phyloP scores from a whole-genome alignment of 2,797 vertebrate species.

The Podargus strigoides region DNA sequence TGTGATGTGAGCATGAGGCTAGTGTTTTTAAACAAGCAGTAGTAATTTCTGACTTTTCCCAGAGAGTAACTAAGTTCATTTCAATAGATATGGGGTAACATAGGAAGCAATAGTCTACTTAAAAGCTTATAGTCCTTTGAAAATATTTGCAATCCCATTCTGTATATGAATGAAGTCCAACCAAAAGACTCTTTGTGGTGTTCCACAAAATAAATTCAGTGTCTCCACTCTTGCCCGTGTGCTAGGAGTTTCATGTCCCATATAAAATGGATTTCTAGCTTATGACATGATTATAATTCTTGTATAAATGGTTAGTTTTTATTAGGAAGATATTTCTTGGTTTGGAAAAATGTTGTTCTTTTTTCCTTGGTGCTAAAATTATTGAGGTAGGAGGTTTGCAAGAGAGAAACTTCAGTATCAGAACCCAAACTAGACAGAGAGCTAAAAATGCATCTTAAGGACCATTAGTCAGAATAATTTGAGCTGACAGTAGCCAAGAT shows the following conservation, averaged over 20 bases:
- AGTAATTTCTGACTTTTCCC: background rate
- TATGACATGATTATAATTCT: background rate
- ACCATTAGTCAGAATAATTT: conserved; percentile 40
- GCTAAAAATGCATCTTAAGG: conserved; percentile 32
- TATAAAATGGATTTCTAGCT: background rate
- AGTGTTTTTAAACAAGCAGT: background rate
- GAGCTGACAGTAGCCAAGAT: background rate
- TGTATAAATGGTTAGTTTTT: conserved; percentile 3
- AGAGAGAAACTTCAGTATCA: background rate
- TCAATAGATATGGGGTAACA: background rate
- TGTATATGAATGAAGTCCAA: background rate
- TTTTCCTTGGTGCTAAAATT: conserved; percentile 10
- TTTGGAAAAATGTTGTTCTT: background rate
- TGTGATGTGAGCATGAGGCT: background rate
- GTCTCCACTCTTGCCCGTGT: background rate
- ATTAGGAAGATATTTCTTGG: background rate
- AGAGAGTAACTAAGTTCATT: background rate
- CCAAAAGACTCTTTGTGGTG: background rate
- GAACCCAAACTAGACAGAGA: background rate
- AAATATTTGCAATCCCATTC: background rate
- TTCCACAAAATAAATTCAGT: background rate
- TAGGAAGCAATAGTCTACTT: background rate
- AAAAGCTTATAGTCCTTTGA: background rate
- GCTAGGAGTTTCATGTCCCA: background rate
- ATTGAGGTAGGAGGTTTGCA: background rate